Evolutionary conservation across 2,113 vertebrate genomes (phyloP).

Genomic region (Gobius niger): DNA sequence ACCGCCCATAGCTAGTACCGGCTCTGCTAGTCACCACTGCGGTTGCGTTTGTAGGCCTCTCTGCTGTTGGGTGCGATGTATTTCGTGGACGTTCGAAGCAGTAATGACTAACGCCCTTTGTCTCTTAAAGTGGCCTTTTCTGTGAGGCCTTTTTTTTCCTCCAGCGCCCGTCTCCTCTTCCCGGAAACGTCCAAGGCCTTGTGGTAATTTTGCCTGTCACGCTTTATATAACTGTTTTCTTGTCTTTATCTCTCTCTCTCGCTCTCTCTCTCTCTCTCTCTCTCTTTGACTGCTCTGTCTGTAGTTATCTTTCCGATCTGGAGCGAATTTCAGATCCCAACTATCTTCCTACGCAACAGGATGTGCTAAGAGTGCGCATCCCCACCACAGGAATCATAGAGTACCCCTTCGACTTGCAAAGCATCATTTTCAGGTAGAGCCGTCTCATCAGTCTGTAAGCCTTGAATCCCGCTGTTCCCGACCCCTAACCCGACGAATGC

Average conservation of each 20-base stretch:
- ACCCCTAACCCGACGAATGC: conserved; percentile 1
- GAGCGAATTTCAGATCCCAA: conserved; percentile 89
- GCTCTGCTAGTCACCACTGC: no score
- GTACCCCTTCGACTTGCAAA: conserved; percentile 98
- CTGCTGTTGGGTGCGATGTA: conserved; percentile 4
- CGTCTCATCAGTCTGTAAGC: conserved; percentile 32
- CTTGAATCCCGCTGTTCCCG: conserved; percentile 30
- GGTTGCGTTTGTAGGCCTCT: neutral
- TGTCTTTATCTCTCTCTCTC: conserved; percentile 26
- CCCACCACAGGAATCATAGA: conserved; percentile 99
- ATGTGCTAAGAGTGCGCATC: conserved; percentile 95
- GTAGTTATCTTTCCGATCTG: conserved; percentile 95
- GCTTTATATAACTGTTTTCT: conserved; percentile 72
- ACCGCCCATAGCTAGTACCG: no score
- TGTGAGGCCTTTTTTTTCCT: conserved; percentile 36
- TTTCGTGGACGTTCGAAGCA: conserved; percentile 41
- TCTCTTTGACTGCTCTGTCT: conserved; percentile 44
- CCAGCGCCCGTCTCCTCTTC: conserved; percentile 60
- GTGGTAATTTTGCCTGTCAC: conserved; percentile 54
- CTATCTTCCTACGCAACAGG: conserved; percentile 98
- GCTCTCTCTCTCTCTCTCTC: conserved; percentile 15
- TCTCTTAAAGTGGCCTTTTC: conserved; percentile 50
- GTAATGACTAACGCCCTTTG: conserved; percentile 48
- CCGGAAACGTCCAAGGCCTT: conserved; percentile 55
- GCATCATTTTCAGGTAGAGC: conserved; percentile 98